Evolutionary conservation across 2,797 vertebrate species (phyloP).

Genomic region (Acanthornis magna): DNA sequence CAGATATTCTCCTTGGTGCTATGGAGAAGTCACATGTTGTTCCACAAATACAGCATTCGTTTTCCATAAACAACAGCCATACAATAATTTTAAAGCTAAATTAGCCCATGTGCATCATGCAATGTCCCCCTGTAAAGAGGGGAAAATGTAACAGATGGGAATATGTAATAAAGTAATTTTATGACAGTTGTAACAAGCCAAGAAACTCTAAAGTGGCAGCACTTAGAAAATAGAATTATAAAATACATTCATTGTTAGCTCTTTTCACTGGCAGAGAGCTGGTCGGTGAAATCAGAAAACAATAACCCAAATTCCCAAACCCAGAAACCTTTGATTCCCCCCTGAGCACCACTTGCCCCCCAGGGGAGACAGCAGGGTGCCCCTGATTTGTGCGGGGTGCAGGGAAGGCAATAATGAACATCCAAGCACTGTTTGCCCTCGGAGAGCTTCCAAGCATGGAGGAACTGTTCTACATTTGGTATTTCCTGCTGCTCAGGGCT

Average conservation of each 20-base stretch:
- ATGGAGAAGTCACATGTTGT: background rate
- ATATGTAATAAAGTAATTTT: conserved; percentile 54
- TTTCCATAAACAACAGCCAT: conserved; percentile 14
- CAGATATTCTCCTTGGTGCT: background rate
- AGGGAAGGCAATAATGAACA: background rate
- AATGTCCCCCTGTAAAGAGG: background rate
- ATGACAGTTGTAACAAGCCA: conserved; percentile 29
- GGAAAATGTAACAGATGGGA: conserved; percentile 52
- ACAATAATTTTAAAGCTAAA: background rate
- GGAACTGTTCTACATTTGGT: conserved; percentile 35
- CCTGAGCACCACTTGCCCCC: accelerated
- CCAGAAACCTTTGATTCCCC: background rate
- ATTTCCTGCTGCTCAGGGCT: conserved; percentile 54
- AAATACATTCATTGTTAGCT: background rate
- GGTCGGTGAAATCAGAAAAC: background rate
- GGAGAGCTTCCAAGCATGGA: background rate
- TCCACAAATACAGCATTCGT: background rate
- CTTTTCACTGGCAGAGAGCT: background rate
- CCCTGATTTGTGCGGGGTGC: accelerated
- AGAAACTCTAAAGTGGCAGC: conserved; percentile 38
- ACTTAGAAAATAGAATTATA: conserved; percentile 33
- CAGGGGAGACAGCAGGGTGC: background rate
- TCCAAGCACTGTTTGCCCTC: background rate
- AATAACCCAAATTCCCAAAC: background rate
- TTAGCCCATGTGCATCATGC: background rate